phyloP scores from a whole-genome alignment of 92 coral and sea anemone genomes.

The Ricordea florida region DNA sequence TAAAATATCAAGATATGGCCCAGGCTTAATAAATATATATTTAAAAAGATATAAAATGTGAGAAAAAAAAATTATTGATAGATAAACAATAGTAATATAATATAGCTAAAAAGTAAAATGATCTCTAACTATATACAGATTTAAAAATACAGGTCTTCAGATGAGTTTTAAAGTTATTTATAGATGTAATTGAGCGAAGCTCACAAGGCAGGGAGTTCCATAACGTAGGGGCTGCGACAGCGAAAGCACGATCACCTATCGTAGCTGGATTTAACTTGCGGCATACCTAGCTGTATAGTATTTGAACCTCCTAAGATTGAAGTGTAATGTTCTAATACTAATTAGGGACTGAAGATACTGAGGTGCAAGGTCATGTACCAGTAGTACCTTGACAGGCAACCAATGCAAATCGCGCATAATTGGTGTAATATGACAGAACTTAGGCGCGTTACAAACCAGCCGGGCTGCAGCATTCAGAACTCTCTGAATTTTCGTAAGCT shows the following conservation, averaged over 20 bases:
- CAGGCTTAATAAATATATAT: too few relatives aligned
- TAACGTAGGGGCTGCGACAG: slow-evolving; percentile 12
- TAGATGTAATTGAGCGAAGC: too few relatives aligned
- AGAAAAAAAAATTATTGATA: too few relatives aligned
- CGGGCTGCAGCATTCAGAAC: slow-evolving; percentile 31
- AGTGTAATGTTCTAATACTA: neutral
- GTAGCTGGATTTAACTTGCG: slow-evolving; percentile 1
- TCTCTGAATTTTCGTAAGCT: slow-evolving; percentile 38
- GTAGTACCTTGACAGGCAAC: slow-evolving; percentile 13
- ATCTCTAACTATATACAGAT: too few relatives aligned
- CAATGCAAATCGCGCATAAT: slow-evolving; percentile 20
- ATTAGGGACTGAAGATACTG: too few relatives aligned
- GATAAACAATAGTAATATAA: too few relatives aligned
- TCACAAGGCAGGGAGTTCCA: too few relatives aligned
- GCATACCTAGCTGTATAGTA: neutral
- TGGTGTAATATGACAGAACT: slow-evolving; percentile 39
- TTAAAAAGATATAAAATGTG: too few relatives aligned
- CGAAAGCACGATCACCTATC: neutral
- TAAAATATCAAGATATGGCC: too few relatives aligned
- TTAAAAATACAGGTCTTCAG: too few relatives aligned
- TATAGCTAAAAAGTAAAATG: too few relatives aligned
- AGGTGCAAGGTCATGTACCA: slow-evolving; percentile 8
- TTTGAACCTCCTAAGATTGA: neutral
- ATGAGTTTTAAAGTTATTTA: too few relatives aligned
- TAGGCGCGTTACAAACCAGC: slow-evolving; percentile 16